Evolutionary conservation across 2,888 invertebrate species (phyloP), one percentile per base, ranked within the genome.

Genomic region (Poecilus cupreus): DNA sequence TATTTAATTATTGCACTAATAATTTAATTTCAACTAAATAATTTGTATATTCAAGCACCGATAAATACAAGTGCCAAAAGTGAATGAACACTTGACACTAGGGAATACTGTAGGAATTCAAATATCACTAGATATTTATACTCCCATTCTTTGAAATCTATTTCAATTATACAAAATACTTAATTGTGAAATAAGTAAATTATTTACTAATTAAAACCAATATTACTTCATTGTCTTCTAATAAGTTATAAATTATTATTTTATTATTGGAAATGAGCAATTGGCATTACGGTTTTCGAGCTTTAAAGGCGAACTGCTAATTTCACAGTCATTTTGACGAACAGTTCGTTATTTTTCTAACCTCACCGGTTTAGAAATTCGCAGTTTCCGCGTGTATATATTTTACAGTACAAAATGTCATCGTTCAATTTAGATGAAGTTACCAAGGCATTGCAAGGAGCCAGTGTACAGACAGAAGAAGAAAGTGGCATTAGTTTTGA

Each of bases 401-500:
- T 49, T 70, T 51, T 72, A 39, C 57, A 80, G 54, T 75, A 75
- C 46, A 87, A 84, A 86, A 92, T 92, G 91, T 85, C 90, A 83
- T 85, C 89, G 60, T 91, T 92, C 83, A 91, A 92, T 88, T 88
- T 93, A 57, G 91, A 91, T 81, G 90, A 92, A n/a, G 89, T 94
- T 60, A 89, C 88, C 77, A 86, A 88, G 68, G 91, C 90, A 18
- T 86, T 92, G 46, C 88, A 88, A 85, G 89, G 88, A 77, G 88
- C 91, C 1, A 89, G 87, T 78, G 89, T 89, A 79, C 87, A 89
- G 8, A 87, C 87, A 18, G 39, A 46, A 13, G 75, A 75, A 43
- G 64, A 75, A 20, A 90, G 87, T 85, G 96, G 96, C 70, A 93
- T 98, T 13, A 95, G 95, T 86, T 97, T 97, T 88, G 94, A 94